Base-by-base conservation (phyloP, 2,888 invertebrate species). In the Drosophila lutescens region DNA sequence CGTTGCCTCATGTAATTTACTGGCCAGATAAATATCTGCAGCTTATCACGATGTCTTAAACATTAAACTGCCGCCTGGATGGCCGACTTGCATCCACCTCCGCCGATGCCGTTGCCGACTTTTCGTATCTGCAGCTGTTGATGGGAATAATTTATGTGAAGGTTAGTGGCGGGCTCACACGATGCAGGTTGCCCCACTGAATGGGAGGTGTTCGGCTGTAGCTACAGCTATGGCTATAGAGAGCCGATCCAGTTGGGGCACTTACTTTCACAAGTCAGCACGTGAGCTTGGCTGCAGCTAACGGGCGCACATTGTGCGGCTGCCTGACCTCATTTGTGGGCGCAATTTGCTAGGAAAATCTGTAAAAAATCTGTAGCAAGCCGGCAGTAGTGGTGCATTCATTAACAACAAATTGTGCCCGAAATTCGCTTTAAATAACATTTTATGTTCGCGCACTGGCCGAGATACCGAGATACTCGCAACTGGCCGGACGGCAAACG, bases 31-130 rank as follows among this genome's bases (percentile, higher is more conserved):
- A 86, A 79, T 76, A 88, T 86, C 85, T 80, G 69, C 70, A 76
- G 86, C 88, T 86, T 88, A 86, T 86, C 85, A 88, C 86, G 85
- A 88, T 86, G 84, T 75, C 85, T 86, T 86, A 79, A 86, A 74
- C 84, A 88, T 86, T 88, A 80, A 86, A 74, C 84, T 83, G 83
- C 81, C 63, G 70, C 65, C 51, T 47, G 41, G 55, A 43, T 60
- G 66, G 59, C 63, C 54, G 57, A 70, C 65, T 61, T 58, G 69
- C 23, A 34, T 15, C 34, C 57, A 2, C 26, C 49, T 44, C 32
- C 57, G 32, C 54, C 41, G 9, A 10, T 12, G 75, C 76, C 54
- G 23, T 23, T 23, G 23, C 26, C 26, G 61, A 68, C 66, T 62
- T 55, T 67, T 40, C 62, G 38, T 58, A 40, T 44, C 76, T 74